A percentile compares a stretch with the other conserved stretches of the same genome.
phyloP scores from a whole-genome alignment of 2,113 vertebrate species.

The Gobius niger region DNA sequence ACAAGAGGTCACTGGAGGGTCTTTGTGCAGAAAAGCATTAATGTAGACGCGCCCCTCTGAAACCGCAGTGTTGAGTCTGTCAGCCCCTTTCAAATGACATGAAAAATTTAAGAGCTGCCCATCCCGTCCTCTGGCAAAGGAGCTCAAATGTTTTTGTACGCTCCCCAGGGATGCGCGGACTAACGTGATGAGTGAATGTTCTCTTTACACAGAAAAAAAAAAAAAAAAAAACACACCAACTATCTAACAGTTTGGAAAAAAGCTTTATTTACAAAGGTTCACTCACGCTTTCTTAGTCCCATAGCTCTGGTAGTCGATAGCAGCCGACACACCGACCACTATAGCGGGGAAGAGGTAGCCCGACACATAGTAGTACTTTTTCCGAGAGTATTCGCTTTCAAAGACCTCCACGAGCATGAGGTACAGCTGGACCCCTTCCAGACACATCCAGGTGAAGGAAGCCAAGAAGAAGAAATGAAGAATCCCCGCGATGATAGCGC shows the following conservation, averaged over 20 bases:
- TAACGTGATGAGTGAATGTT: constrained; percentile 45
- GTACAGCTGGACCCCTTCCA: constrained; percentile 98
- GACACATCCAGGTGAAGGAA: constrained; percentile 98
- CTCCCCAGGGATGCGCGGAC: constrained; percentile 41
- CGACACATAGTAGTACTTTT: constrained; percentile 96
- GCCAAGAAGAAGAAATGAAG: constrained; percentile 99
- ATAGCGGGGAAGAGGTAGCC: constrained; percentile 97
- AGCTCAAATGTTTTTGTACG: constrained; percentile 56
- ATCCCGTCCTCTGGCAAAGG: constrained; percentile 43
- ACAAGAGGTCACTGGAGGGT: constrained; percentile 79
- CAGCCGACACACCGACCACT: constrained; percentile 95
- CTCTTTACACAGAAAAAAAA: constrained; percentile 14
- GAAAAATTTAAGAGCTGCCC: constrained; percentile 70
- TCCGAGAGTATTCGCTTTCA: constrained; percentile 98
- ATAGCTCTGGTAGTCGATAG: constrained; percentile 96
- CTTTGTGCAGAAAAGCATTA: constrained; percentile 81
- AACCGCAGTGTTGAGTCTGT: constrained; percentile 81
- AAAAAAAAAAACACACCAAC: constrained; percentile 20
- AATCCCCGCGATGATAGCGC: constrained; percentile 94
- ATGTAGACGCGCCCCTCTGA: constrained; percentile 77
- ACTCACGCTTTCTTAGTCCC: constrained; percentile 95
- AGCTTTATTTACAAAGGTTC: constrained; percentile 52
- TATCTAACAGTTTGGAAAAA: constrained; percentile 21
- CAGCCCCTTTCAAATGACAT: constrained; percentile 81
- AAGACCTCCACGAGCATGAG: constrained; percentile 99